Evolutionary conservation across 2,888 invertebrate genomes (phyloP).

Genomic region (Polydrusus cervinus): DNA sequence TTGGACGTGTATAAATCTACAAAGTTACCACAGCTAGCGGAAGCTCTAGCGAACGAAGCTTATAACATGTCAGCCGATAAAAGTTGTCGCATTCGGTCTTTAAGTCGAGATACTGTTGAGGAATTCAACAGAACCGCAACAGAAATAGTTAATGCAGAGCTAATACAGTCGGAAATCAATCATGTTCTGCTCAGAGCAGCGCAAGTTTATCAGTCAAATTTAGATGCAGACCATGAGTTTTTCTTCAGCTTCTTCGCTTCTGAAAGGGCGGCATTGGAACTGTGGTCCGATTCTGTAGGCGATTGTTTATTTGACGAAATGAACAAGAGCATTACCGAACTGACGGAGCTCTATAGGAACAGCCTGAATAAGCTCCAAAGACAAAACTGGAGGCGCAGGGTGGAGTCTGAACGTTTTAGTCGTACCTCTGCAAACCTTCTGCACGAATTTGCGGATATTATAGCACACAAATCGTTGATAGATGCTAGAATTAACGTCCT

Average conservation of each 20-base stretch:
- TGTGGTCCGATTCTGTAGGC: constrained; percentile 84
- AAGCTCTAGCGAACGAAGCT: constrained; percentile 79
- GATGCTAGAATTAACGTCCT: constrained; percentile 84
- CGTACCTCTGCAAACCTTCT: constrained; percentile 73
- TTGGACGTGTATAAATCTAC: constrained; percentile 77
- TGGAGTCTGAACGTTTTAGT: constrained; percentile 72
- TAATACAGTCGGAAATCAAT: constrained; percentile 85
- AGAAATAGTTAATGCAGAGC: constrained; percentile 82
- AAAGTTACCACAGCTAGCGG: constrained; percentile 81
- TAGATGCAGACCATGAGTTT: constrained; percentile 72
- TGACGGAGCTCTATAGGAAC: constrained; percentile 80
- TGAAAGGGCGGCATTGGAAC: constrained; percentile 81
- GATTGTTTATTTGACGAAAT: constrained; percentile 82
- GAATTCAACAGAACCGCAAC: constrained; percentile 85
- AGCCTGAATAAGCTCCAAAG: constrained; percentile 76
- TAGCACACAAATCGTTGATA: constrained; percentile 83
- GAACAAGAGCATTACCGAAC: constrained; percentile 80
- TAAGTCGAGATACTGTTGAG: constrained; percentile 80
- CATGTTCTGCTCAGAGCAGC: constrained; percentile 83
- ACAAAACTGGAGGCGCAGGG: constrained; percentile 71
- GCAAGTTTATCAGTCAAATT: constrained; percentile 78
- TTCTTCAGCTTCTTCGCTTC: constrained; percentile 79
- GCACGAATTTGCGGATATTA: constrained; percentile 80
- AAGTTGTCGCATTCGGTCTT: constrained; percentile 69
- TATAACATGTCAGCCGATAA: constrained; percentile 75